Conservation (phyloP, 2,888 invertebrate species). For the Orthosia gothica region DNA sequence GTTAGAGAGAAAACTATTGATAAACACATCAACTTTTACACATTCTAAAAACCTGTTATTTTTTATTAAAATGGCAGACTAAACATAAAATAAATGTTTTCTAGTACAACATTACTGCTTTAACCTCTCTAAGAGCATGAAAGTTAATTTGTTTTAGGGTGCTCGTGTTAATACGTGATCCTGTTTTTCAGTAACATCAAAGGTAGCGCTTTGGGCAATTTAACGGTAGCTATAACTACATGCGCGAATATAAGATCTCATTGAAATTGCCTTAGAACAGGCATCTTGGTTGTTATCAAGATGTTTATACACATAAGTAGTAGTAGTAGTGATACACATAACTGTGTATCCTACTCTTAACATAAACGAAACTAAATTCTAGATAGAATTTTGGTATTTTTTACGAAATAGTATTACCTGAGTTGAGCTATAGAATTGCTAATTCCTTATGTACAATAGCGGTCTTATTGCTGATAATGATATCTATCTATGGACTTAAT, state of each 20-base stretch:
- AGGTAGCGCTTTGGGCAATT: slow-evolving; percentile 45
- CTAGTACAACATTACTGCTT: neutral
- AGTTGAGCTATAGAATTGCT: too few relatives aligned
- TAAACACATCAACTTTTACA: too few relatives aligned
- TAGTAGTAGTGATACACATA: too few relatives aligned
- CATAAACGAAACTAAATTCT: too few relatives aligned
- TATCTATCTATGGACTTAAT: too few relatives aligned
- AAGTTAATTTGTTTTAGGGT: slow-evolving; percentile 58
- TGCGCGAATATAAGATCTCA: slow-evolving; percentile 25
- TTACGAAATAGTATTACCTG: neutral
- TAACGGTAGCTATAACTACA: slow-evolving; percentile 18
- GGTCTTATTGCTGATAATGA: too few relatives aligned
- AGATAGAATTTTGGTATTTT: neutral
- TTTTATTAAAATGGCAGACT: neutral
- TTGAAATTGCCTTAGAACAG: slow-evolving; percentile 36
- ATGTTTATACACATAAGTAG: too few relatives aligned
- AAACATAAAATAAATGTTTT: neutral
- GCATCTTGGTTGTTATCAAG: neutral
- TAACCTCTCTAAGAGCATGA: slow-evolving; percentile 30
- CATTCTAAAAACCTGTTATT: too few relatives aligned
- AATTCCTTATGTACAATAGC: too few relatives aligned
- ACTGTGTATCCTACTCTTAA: too few relatives aligned
- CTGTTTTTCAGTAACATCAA: slow-evolving; percentile 54
- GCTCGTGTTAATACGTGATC: slow-evolving; percentile 43
- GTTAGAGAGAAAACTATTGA: too few relatives aligned